Conservation (phyloP, 2,888 invertebrate genomes). For the Polietes domitor region DNA sequence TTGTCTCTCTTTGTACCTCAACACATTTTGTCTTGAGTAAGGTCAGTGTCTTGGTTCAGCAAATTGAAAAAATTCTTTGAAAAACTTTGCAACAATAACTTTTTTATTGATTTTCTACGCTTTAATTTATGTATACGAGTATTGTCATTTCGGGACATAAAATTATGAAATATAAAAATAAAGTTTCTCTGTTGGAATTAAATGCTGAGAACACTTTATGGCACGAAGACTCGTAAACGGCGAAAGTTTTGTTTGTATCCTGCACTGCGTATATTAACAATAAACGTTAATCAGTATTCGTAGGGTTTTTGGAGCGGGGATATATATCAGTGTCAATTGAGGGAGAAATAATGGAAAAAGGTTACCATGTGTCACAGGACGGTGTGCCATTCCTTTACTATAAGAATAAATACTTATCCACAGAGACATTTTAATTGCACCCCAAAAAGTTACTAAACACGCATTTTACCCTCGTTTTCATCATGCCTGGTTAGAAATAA, state of each 20-base stretch:
- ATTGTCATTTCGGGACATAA: conserved; percentile 59
- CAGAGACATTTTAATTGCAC: too few relatives aligned
- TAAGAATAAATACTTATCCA: too few relatives aligned
- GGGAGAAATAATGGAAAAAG: neutral
- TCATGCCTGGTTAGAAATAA: too few relatives aligned
- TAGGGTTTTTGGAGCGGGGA: neutral
- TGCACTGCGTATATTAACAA: conserved; percentile 45
- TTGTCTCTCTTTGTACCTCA: conserved; percentile 56
- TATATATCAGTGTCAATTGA: neutral
- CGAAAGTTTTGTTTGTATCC: conserved; percentile 46
- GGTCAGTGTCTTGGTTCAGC: conserved; percentile 66
- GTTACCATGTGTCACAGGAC: neutral
- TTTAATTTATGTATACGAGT: conserved; percentile 67
- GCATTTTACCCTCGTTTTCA: too few relatives aligned
- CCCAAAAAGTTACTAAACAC: too few relatives aligned
- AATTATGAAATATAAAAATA: conserved; percentile 63
- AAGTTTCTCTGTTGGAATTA: conserved; percentile 42
- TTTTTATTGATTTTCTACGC: conserved; percentile 62
- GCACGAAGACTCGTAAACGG: conserved; percentile 37
- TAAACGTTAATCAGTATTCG: conserved; percentile 62
- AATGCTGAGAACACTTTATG: conserved; percentile 44
- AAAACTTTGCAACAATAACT: conserved; percentile 59
- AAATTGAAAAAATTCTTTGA: conserved; percentile 40
- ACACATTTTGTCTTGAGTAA: conserved; percentile 53
- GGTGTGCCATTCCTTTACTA: too few relatives aligned